Evolutionary conservation across 2,888 invertebrate species (phyloP).

Genomic region (Lithosia quadra): DNA sequence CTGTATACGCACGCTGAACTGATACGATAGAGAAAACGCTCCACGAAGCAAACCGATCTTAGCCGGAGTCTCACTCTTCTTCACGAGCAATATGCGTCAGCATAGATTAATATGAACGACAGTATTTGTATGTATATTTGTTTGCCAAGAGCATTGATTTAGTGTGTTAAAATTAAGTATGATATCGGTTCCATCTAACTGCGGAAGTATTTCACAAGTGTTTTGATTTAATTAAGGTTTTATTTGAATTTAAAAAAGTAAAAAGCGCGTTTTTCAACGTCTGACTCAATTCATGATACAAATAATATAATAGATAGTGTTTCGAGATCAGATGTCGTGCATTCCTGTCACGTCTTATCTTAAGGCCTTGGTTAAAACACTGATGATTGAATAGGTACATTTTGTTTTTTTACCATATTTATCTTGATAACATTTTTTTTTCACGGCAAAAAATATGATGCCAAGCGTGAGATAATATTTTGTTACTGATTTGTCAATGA

Average conservation of each 20-base stretch:
- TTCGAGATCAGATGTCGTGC: constrained; percentile 25
- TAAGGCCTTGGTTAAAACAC: constrained; percentile 33
- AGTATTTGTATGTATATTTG: too few species aligned
- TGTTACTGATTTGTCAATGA: not conserved
- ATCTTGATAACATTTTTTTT: constrained; percentile 12
- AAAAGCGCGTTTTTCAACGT: not conserved
- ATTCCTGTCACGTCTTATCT: constrained; percentile 36
- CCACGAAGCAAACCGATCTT: too few species aligned
- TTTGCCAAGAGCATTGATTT: not conserved
- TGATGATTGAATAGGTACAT: constrained; percentile 34
- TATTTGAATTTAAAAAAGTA: not conserved
- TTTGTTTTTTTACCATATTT: constrained; percentile 18
- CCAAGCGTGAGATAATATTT: not conserved
- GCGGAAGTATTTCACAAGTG: not conserved
- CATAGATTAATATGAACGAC: too few species aligned
- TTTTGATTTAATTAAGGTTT: not conserved
- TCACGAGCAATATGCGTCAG: too few species aligned
- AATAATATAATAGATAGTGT: constrained; percentile 34
- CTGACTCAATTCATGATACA: constrained; percentile 36
- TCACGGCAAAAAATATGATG: not conserved
- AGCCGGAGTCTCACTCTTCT: too few species aligned
- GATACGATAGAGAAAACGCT: too few species aligned
- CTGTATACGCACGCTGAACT: too few species aligned
- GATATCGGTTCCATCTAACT: not conserved
- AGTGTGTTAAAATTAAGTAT: not conserved